Evolutionary conservation across 2,888 invertebrate genomes (phyloP).

Genomic region (Drosophila pseudotakahashii): DNA sequence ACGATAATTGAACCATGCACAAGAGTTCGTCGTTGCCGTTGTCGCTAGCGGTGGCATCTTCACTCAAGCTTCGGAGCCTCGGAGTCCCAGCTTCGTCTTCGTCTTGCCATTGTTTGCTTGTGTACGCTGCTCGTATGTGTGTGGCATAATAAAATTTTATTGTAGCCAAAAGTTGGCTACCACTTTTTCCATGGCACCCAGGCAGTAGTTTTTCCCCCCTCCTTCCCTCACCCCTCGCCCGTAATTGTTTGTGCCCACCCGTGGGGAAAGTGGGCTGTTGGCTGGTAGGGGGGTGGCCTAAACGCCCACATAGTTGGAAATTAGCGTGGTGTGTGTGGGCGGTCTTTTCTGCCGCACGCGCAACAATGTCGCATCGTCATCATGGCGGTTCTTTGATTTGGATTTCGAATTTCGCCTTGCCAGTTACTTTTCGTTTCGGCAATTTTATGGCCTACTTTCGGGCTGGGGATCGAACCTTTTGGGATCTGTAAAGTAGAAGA

Average conservation of each 20-base stretch:
- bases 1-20: slow-evolving; percentile 83
- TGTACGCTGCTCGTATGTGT: slow-evolving; percentile 61
- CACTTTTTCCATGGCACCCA: slow-evolving; percentile 60
- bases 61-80: slow-evolving; percentile 3
- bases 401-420: slow-evolving; percentile 37
- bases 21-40: slow-evolving; percentile 70
- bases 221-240: not conserved
- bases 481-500: not conserved
- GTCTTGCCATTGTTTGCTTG: slow-evolving; percentile 35
- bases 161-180: slow-evolving; percentile 78
- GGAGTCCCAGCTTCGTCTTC: slow-evolving; percentile 27
- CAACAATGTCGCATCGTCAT: slow-evolving; percentile 63
- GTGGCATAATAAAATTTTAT: slow-evolving; percentile 79
- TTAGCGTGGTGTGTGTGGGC: slow-evolving; percentile 52
- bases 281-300: slow-evolving; percentile 45
- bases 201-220: slow-evolving; percentile 30
- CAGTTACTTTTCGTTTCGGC: slow-evolving; percentile 36
- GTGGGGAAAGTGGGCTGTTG: slow-evolving; percentile 7
- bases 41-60: slow-evolving; percentile 28
- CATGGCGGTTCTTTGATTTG: slow-evolving; percentile 41
- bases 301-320: slow-evolving; percentile 71
- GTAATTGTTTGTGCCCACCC: slow-evolving; percentile 38
- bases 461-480: slow-evolving; percentile 46
- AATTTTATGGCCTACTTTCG: slow-evolving; percentile 65
- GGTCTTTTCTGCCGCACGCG: slow-evolving; percentile 30